A percentile compares a stretch with the other conserved stretches of the same genome.
These are phyloP conservation scores for Lepetodrilus schrolli DNA, from an alignment of 2,888 invertebrate species.

Conservation along the genomic window DNA sequence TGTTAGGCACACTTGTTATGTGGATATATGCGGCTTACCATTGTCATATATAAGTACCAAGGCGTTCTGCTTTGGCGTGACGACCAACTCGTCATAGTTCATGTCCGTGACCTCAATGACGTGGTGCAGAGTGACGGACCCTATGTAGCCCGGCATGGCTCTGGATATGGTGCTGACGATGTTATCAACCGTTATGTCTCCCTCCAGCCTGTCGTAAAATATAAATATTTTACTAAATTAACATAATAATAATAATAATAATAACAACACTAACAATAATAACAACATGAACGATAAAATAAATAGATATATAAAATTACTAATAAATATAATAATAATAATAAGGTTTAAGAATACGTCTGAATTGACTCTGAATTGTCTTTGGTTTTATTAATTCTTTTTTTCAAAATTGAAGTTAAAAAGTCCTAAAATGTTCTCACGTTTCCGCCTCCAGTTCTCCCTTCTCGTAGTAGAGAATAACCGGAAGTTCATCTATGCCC, in stretches of 20 bases:
- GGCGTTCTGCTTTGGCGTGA: conserved; percentile 40
- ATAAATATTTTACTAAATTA: too few species aligned
- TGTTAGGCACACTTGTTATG: too few species aligned
- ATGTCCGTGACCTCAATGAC: conserved; percentile 38
- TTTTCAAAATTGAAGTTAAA: too few species aligned
- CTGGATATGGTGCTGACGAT: conserved; percentile 42
- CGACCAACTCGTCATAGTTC: conserved; percentile 42
- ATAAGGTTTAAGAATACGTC: too few species aligned
- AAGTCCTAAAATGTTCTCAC: too few species aligned
- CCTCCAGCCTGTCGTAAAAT: conserved; percentile 35
- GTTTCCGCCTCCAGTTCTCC: conserved; percentile 32
- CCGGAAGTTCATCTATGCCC: conserved; percentile 40
- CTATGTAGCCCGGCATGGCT: conserved; percentile 45
- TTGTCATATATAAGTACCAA: conserved; percentile 43
- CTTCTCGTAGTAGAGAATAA: conserved; percentile 35
- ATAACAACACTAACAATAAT: too few species aligned
- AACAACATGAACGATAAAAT: too few species aligned
- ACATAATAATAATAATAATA: too few species aligned
- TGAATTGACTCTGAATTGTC: too few species aligned
- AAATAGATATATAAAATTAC: too few species aligned
- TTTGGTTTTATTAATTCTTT: too few species aligned
- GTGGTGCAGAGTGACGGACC: conserved; percentile 39
- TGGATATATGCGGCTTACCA: conserved; percentile 21
- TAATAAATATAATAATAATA: too few species aligned
- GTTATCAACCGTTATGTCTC: conserved; percentile 47